These are phyloP conservation scores for Ennomos fuscantarius DNA, from an alignment of 2,888 invertebrate genomes.

Conservation along the genomic window DNA sequence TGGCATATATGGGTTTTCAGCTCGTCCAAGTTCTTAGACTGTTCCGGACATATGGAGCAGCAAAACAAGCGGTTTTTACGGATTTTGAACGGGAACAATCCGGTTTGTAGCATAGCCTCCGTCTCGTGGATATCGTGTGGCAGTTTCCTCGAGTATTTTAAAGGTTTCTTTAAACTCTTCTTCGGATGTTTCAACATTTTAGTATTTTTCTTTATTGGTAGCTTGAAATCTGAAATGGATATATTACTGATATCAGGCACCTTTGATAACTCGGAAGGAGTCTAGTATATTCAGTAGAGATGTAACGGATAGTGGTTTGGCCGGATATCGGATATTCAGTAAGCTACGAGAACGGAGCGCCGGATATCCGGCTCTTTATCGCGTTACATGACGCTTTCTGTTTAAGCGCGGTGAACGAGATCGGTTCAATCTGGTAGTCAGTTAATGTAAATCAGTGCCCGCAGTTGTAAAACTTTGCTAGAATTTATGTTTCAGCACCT, in stretches of 20 bases:
- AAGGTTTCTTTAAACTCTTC: constrained; percentile 43
- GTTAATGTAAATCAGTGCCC: no score
- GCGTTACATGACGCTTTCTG: no score
- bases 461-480: no score
- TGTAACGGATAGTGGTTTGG: no score
- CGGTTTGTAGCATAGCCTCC: constrained; percentile 59
- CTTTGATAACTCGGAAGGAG: no score
- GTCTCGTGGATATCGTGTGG: constrained; percentile 57
- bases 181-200: constrained; percentile 44
- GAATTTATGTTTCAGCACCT: no score
- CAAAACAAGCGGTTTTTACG: constrained; percentile 58
- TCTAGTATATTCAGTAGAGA: no score
- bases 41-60: constrained; percentile 68
- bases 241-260: background rate
- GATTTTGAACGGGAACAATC: constrained; percentile 75
- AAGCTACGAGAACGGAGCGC: no score
- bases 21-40: constrained; percentile 59
- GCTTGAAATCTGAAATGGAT: constrained; percentile 25
- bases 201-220: constrained; percentile 57
- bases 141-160: constrained; percentile 51
- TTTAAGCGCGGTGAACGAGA: no score
- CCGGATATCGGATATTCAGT: no score
- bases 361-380: no score
- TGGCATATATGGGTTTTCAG: constrained; percentile 60
- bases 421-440: no score